Base-by-base conservation (phyloP, 2,113 vertebrate genomes). In the Cervus canadensis region DNA sequence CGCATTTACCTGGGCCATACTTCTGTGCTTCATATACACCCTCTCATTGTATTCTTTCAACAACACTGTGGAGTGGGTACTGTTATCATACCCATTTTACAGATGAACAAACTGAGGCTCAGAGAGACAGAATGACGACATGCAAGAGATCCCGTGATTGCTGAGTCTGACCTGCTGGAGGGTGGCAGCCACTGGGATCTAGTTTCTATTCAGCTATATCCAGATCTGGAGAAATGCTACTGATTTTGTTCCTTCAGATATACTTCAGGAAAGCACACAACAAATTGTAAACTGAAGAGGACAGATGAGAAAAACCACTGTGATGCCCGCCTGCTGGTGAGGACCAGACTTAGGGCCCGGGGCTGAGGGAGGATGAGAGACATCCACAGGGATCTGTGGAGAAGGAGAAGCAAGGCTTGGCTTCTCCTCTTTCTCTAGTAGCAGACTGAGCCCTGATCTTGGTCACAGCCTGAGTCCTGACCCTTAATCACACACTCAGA, bases 231-330 rank as follows among this genome's bases (percentile, higher is more conserved):
- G 50, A 19, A 7, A 50, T 84, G 36, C 6, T 64, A 8, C 45
- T 86, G 23, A n/a, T 78, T 97, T 95, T 57, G 3, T 96, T 88
- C 23, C 50, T 60, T 79, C 59, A 98, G 97, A 5, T 45, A 14
- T 14, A 7, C 3, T 67, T 12, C 4, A 26, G 11, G 11, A 25
- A 25, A 74, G 21, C 0, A 0, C 36, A 74, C 2, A 10, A n/a
- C 8, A 19, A 67, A 67, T 2, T 1, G 0, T 0, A 2, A 1
- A 12, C 57, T 92, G 56, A 90, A 78, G 74, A 50, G 52, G 28
- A 9, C 1, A 8, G 6, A 56, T 7, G 4, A 64, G 33, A 57
- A 92, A 33, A 30, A 19, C 36, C 1, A 7, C 48, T 2, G 6
- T 43, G 50, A 15, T 7, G 25, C 6, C 30, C 3, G 0, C 13